Base-by-base conservation (phyloP, 2,888 invertebrate genomes). In the Nomada ferruginata region DNA sequence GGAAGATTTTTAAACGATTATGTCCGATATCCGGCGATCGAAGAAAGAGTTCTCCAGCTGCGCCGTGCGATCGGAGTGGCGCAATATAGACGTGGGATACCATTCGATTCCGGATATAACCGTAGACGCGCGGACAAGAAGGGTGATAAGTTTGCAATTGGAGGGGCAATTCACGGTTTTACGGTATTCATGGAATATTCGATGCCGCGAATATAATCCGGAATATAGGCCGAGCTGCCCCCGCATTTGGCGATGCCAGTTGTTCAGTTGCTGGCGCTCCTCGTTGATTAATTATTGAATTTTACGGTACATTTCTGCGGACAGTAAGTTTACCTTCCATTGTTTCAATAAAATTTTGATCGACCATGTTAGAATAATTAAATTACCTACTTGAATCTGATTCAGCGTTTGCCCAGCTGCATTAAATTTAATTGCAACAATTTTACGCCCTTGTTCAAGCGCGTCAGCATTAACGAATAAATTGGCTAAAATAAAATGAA, bases 141-240 rank as follows among this genome's bases (percentile, higher is more conserved):
- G 50, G 66, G 66, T 52, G 59, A 79, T 79, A 79, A 75, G 74
- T 81, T 79, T 70, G 75, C 79, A 79, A 74, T 74, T 79, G 65
- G 70, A 70, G 52, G 61, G 70, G 59, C 79, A 73, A 77, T 72
- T 68, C 66, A 66, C 50, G 55, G 78, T 78, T 72, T 79, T 71
- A 71, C 55, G 71, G 66, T 79, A 79, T 71, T 66, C 71, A 78
- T 71, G 71, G 66, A 81, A 81, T 82, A 76, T 59, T 81, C 72
- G 76, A 76, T 70, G 60, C 65, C 70, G 36, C 70, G 61, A 36
- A 50, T 70, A 80, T 71, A 76, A 79, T 76, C 79, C 59, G 42
- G 59, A 29, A 59, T 79, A 70, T 60, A 64, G n/a, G n/a, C 64
- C 20, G 52, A 23, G 20, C 36, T 36, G 15, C 13, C 44, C n/a